phyloP scores from a whole-genome alignment of 2,113 vertebrate genomes.

The Myxocyprinus asiaticus region DNA sequence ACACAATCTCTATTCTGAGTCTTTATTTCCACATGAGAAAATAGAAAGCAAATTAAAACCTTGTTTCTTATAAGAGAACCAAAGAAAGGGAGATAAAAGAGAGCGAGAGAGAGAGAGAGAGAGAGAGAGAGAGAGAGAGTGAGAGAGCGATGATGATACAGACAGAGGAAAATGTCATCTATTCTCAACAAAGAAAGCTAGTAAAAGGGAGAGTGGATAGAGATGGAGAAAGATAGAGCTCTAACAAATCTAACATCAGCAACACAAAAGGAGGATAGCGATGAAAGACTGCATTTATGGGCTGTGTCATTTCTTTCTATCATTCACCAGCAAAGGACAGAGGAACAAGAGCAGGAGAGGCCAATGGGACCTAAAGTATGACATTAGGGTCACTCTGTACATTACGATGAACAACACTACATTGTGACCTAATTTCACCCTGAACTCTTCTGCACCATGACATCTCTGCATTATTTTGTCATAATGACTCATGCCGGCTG shows the following conservation, averaged over 20 bases:
- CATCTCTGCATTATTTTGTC: slow-evolving; percentile 29
- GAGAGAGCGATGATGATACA: neutral
- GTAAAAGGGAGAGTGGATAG: slow-evolving; percentile 20
- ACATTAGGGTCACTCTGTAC: slow-evolving; percentile 17
- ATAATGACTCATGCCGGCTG: neutral
- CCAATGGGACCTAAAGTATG: neutral
- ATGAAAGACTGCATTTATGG: slow-evolving; percentile 15
- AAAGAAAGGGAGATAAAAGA: neutral
- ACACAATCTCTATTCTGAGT: slow-evolving; percentile 29
- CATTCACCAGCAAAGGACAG: neutral
- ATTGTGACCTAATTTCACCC: slow-evolving; percentile 26
- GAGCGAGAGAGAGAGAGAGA: neutral
- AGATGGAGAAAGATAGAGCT: slow-evolving; percentile 13
- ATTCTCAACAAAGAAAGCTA: slow-evolving; percentile 1
- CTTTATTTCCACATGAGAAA: slow-evolving; percentile 12
- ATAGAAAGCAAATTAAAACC: neutral
- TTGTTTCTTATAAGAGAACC: slow-evolving; percentile 1
- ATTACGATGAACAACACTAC: slow-evolving; percentile 9
- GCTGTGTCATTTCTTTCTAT: slow-evolving; percentile 2
- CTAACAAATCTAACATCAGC: slow-evolving; percentile 5
- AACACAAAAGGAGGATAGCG: slow-evolving; percentile 11
- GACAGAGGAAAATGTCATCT: slow-evolving; percentile 1
- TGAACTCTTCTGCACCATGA: neutral
- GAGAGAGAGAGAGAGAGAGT: neutral
- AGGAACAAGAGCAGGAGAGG: neutral